Conservation (phyloP, 2,888 invertebrate genomes). For the Tachina grossa region DNA sequence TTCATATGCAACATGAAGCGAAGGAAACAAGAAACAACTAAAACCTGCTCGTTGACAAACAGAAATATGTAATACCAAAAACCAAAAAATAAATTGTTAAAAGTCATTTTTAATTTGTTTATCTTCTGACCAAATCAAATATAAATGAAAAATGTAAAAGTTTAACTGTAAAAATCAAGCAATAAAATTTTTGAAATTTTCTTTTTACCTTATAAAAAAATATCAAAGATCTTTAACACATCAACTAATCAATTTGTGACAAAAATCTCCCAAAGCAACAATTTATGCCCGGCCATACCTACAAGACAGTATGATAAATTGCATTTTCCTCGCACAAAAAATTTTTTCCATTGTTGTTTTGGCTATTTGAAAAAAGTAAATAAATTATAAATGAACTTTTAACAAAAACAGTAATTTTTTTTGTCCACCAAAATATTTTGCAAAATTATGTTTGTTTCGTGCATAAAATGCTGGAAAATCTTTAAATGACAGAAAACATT, state of each 20-base stretch:
- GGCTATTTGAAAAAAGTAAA: slow-evolving; percentile 6
- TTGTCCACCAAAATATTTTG: not conserved
- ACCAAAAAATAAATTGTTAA: slow-evolving; percentile 15
- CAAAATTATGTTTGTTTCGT: not conserved
- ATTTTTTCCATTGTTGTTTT: slow-evolving; percentile 10
- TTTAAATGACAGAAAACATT: slow-evolving; percentile 10
- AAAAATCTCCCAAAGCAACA: slow-evolving; percentile 28
- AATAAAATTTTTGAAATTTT: not conserved
- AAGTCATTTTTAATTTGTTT: slow-evolving; percentile 6
- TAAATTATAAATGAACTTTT: slow-evolving; percentile 32
- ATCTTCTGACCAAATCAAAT: slow-evolving; percentile 1
- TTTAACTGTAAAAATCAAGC: not conserved
- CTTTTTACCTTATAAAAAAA: not conserved
- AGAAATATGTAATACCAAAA: not conserved
- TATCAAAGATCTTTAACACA: slow-evolving; percentile 42
- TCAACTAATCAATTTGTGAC: slow-evolving; percentile 55
- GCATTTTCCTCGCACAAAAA: not conserved
- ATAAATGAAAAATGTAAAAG: not conserved
- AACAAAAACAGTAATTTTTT: slow-evolving; percentile 8
- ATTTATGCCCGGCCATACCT: not conserved
- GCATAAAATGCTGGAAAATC: not conserved
- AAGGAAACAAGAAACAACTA: not conserved
- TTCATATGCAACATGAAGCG: slow-evolving; percentile 4
- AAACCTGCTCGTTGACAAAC: slow-evolving; percentile 7
- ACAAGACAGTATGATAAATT: slow-evolving; percentile 34